Percentiles rank a stretch among this genome's conserved stretches.
These are phyloP conservation scores for Synodontis membranacea DNA, from an alignment of 2,113 vertebrate species.

Conservation along the genomic window DNA sequence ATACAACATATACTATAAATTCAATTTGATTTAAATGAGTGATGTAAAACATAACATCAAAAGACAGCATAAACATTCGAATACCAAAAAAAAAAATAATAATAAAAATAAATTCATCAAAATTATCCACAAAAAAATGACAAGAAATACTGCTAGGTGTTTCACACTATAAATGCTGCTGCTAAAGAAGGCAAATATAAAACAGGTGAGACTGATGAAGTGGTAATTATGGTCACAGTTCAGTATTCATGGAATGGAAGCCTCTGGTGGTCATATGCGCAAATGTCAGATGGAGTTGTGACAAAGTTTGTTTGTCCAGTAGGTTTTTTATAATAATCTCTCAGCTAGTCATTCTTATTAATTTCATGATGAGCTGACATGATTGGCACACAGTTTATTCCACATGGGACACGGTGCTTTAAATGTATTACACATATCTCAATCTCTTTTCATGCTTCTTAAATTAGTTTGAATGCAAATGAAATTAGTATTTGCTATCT, in stretches of 20 bases:
- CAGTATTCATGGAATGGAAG: background rate
- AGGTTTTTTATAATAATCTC: background rate
- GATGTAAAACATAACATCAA: constrained; percentile 44
- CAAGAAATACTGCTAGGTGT: background rate
- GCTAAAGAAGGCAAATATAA: background rate
- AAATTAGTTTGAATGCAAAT: background rate
- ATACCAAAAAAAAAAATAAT: background rate
- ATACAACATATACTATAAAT: constrained; percentile 58
- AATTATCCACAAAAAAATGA: too few relatives aligned
- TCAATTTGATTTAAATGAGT: constrained; percentile 54
- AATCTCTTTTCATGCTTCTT: background rate
- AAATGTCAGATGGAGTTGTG: background rate
- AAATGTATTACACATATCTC: background rate
- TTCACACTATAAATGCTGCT: background rate
- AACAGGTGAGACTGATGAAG: background rate
- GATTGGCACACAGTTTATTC: background rate
- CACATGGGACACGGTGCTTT: background rate
- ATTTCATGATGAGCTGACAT: background rate
- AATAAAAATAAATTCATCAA: too few relatives aligned
- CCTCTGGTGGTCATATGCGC: background rate
- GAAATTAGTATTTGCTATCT: too few relatives aligned
- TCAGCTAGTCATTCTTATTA: background rate
- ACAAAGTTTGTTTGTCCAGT: background rate
- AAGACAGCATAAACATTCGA: background rate
- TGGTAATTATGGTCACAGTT: background rate